A percentile compares a stretch with the other conserved stretches of the same genome.
phyloP scores from a whole-genome alignment of 2,797 vertebrate genomes.

The Pogonophryne albipinna region DNA sequence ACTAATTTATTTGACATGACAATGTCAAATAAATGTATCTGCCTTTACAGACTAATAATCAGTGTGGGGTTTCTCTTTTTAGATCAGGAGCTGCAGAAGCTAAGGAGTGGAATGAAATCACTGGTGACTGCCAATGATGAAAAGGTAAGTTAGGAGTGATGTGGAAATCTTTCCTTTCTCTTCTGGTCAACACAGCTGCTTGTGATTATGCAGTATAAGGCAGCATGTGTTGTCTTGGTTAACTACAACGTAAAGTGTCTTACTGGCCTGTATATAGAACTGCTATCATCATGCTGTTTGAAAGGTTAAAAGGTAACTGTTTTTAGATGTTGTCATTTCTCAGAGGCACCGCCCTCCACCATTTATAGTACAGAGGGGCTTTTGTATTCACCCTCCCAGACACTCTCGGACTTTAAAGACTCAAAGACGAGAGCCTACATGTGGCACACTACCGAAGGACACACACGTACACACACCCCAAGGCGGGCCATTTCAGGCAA shows the following conservation, averaged over 20 bases:
- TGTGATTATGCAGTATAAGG: conserved; percentile 16
- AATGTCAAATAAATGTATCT: neutral
- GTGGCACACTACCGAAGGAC: conserved; percentile 55
- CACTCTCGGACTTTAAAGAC: conserved; percentile 68
- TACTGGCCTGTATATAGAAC: conserved; percentile 22
- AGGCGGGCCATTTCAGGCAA: conserved; percentile 76
- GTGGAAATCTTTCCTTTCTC: conserved; percentile 18
- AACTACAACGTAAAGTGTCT: conserved; percentile 14
- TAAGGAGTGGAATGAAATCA: conserved; percentile 93
- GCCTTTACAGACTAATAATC: conserved; percentile 33
- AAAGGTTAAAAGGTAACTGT: conserved; percentile 48
- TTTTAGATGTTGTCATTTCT: conserved; percentile 59
- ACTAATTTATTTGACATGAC: conserved; percentile 5
- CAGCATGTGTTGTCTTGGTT: conserved; percentile 28
- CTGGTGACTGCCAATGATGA: conserved; percentile 92
- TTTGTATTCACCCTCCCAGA: conserved; percentile 71
- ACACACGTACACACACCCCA: conserved; percentile 55
- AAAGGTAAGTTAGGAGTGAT: conserved; percentile 86
- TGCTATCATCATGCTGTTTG: conserved; percentile 33
- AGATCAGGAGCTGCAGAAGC: conserved; percentile 93
- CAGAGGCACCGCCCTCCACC: conserved; percentile 42
- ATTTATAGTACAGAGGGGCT: conserved; percentile 76
- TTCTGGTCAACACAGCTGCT: conserved; percentile 39
- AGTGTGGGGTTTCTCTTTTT: conserved; percentile 60
- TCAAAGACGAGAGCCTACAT: conserved; percentile 65